Evolutionary conservation across 2,888 invertebrate species (phyloP).

Genomic region (Hyles lineata): DNA sequence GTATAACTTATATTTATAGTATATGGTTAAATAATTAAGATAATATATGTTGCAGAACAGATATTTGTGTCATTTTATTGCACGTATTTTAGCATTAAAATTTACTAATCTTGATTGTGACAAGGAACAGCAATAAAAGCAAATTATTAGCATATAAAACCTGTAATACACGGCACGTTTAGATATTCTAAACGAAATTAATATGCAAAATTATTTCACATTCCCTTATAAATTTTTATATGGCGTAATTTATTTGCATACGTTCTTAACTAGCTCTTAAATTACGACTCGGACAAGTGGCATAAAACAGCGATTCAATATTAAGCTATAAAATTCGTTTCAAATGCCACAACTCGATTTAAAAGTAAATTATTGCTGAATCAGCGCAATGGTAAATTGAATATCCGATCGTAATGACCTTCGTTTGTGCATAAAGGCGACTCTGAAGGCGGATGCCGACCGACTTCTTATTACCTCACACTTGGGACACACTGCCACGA

Average conservation of each 20-base stretch:
- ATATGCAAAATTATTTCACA: slow-evolving; percentile 17
- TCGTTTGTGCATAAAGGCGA: slow-evolving; percentile 71
- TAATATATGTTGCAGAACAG: background rate
- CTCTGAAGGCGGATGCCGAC: slow-evolving; percentile 61
- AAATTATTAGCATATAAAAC: slow-evolving; percentile 15
- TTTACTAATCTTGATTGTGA: slow-evolving; percentile 5
- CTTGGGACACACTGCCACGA: slow-evolving; percentile 49
- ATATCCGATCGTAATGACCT: slow-evolving; percentile 74
- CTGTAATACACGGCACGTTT: background rate
- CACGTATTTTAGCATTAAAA: slow-evolving; percentile 8
- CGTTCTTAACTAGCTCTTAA: slow-evolving; percentile 38
- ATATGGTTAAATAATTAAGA: background rate
- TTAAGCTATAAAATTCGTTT: slow-evolving; percentile 60
- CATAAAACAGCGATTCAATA: slow-evolving; percentile 55
- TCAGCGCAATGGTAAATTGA: slow-evolving; percentile 75
- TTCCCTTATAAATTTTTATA: slow-evolving; percentile 4
- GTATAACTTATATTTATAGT: background rate
- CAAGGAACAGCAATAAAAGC: slow-evolving; percentile 15
- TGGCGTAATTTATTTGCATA: slow-evolving; percentile 21
- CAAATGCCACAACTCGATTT: slow-evolving; percentile 67
- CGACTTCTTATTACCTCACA: slow-evolving; percentile 68
- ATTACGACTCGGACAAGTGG: slow-evolving; percentile 40
- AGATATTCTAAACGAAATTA: slow-evolving; percentile 4
- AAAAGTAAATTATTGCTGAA: slow-evolving; percentile 72
- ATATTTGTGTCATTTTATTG: slow-evolving; percentile 11